Base-by-base conservation (phyloP, 2,888 invertebrate genomes). In the Chrysotoxum bicinctum region DNA sequence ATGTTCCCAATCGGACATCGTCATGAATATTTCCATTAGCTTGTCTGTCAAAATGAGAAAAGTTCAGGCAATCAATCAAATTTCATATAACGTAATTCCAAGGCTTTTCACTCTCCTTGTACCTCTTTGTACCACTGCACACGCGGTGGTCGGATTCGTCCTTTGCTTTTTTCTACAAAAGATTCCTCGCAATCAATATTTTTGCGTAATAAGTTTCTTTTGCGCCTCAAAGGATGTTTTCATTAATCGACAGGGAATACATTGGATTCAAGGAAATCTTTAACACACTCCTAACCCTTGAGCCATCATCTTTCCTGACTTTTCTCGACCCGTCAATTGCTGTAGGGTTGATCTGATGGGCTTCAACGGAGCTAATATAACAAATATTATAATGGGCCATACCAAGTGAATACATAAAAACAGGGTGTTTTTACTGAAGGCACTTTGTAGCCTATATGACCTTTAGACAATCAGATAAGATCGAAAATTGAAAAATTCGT, bases 181-280 rank as follows among this genome's bases (percentile, higher is more conserved):
- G 37, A 60, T 74, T 52, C 80, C 32, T 45, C 48, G 45, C 64
- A 79, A 84, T 84, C 75, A 58, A 84, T 68, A 80, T 75, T 75
- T 75, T 70, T 79, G 72, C 12, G 50, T 50, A 64, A 64, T 26
- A 74, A 74, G 54, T 69, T 48, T 68, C 37, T 35, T 50, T 35
- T 66, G 30, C 21, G 32, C 35, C 10, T 30, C 30, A 12, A 52
- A 35, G 60, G 64, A 30, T 56, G n/a, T 26, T n/a, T 69, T 70
- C 64, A 75, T 79, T 84, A 84, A 79, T 79, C 75, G 79, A 52
- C 79, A 43, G 79, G 75, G 79, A 84, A 64, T 79, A 84, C 74
- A 32, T 37, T 48, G 56, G 48, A 40, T 62, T 64, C 66, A 76
- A 80, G 76, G 75, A 60, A 79, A 80, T 21, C 75, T 60, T 68